phyloP scores from a whole-genome alignment of 2,888 invertebrate species.

The Drosophila prostipennis region DNA sequence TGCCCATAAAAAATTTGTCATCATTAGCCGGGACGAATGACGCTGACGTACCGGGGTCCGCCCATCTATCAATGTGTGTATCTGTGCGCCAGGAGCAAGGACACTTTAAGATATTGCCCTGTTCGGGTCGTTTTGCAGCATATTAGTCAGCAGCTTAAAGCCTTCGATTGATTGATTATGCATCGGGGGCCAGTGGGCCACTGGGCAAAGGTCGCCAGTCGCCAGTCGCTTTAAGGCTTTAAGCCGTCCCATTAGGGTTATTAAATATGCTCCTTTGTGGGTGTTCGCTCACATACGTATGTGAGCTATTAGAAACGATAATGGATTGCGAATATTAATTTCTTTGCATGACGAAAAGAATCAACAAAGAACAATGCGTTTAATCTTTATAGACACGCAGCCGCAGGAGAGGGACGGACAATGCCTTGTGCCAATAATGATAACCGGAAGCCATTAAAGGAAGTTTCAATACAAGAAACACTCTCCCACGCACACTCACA shows the following conservation, averaged over 20 bases:
- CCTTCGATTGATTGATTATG: conserved; percentile 74
- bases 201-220: conserved; percentile 40
- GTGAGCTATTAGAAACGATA: conserved; percentile 66
- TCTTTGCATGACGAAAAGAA: conserved; percentile 75
- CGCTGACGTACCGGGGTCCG: conserved; percentile 41
- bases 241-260: conserved; percentile 71
- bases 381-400: conserved; percentile 78
- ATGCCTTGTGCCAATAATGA: conserved; percentile 70
- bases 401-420: conserved; percentile 42
- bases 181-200: conserved; percentile 32
- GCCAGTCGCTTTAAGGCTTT: conserved; percentile 57
- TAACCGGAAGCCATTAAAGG: conserved; percentile 80
- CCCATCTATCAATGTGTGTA: conserved; percentile 69
- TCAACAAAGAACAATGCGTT: conserved; percentile 71
- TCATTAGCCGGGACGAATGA: conserved; percentile 63
- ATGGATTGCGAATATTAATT: conserved; percentile 79
- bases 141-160: conserved; percentile 75
- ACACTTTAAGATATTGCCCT: conserved; percentile 67
- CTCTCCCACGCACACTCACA: conserved; percentile 29
- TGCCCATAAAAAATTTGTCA: conserved; percentile 79
- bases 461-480: conserved; percentile 72
- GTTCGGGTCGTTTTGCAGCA: conserved; percentile 48
- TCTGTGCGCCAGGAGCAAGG: conserved; percentile 27
- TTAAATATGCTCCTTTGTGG: conserved; percentile 59
- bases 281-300: conserved; percentile 10